Evolutionary conservation across 2,113 vertebrate genomes (phyloP).

Genomic region (Ornithorhynchus anatinus): DNA sequence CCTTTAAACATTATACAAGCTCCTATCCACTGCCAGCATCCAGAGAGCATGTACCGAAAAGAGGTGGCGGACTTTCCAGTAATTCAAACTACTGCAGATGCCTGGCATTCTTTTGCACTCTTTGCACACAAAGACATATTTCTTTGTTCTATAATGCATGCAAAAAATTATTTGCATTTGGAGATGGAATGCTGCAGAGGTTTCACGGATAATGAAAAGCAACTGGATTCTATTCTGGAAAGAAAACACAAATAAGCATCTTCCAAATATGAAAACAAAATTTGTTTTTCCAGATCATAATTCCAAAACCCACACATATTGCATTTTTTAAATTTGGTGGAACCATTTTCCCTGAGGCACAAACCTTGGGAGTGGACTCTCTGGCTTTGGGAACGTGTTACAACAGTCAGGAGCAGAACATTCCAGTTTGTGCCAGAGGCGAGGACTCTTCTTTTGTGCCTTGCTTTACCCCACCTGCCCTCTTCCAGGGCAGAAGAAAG

Average conservation of each 20-base stretch:
- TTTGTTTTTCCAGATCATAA: background rate
- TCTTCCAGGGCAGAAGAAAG: too few species aligned
- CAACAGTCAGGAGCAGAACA: background rate
- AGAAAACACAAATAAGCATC: constrained; percentile 27
- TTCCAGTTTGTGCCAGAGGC: background rate
- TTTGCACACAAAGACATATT: background rate
- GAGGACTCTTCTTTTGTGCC: background rate
- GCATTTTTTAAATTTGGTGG: background rate
- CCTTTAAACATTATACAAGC: too few species aligned
- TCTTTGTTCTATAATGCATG: background rate
- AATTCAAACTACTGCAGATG: background rate
- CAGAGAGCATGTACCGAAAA: background rate
- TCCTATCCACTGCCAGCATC: too few species aligned
- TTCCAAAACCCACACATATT: background rate
- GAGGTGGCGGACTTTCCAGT: background rate
- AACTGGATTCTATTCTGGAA: constrained; percentile 33
- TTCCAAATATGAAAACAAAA: constrained; percentile 18
- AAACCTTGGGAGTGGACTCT: background rate
- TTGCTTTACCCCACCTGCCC: fast-evolving
- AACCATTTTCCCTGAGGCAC: background rate
- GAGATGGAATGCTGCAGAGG: constrained; percentile 1
- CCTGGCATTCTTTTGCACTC: background rate
- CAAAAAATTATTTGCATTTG: constrained; percentile 11
- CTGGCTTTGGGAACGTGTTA: background rate
- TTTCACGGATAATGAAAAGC: constrained; percentile 20